These are phyloP conservation scores for Brachylomia viminalis DNA, from an alignment of 2,888 invertebrate species.

Conservation along the genomic window DNA sequence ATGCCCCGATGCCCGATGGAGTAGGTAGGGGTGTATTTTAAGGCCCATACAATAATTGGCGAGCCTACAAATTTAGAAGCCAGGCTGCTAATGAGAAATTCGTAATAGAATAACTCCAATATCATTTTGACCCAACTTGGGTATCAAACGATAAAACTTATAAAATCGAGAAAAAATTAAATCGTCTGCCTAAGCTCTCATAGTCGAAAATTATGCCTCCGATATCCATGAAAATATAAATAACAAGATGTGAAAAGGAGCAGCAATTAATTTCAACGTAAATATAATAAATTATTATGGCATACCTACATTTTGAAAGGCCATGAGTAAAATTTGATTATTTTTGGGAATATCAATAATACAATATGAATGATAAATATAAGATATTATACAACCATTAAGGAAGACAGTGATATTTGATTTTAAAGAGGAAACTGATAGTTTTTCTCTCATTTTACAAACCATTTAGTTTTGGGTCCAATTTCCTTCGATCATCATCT, in stretches of 20 bases:
- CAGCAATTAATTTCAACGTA: neutral
- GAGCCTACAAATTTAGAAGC: neutral
- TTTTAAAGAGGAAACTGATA: neutral
- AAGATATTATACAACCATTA: conserved; percentile 45
- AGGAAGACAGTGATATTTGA: conserved; percentile 56
- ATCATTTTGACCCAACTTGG: neutral
- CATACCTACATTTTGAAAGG: conserved; percentile 21
- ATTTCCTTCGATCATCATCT: neutral
- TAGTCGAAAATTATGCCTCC: conserved; percentile 21
- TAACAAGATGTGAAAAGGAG: neutral
- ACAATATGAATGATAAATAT: conserved; percentile 30
- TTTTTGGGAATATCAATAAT: conserved; percentile 16
- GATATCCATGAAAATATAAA: conserved; percentile 5
- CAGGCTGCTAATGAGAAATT: neutral
- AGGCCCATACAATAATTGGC: no score
- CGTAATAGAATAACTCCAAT: neutral
- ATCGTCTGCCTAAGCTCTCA: neutral
- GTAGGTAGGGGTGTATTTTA: neutral
- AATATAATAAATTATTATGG: conserved; percentile 15
- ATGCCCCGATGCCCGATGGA: neutral
- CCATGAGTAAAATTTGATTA: neutral
- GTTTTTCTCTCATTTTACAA: conserved; percentile 7
- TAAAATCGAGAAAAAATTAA: neutral
- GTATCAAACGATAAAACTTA: neutral
- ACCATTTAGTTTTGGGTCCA: neutral